Evolutionary conservation across 2,888 invertebrate species (phyloP).

Genomic region (Nymphalis c-album): DNA sequence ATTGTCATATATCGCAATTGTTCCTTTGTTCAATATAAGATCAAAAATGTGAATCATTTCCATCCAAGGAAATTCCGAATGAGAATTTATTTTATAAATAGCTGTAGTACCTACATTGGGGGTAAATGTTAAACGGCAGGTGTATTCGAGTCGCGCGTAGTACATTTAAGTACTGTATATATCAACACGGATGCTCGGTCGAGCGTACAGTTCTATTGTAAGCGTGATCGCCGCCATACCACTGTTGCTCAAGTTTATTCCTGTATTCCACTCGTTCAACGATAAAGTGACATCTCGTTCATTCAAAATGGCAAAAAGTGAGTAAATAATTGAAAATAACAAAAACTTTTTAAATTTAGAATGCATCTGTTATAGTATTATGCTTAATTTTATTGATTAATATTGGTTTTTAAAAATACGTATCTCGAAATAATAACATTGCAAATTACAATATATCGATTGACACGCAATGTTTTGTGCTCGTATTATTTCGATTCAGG

Average conservation of each 20-base stretch:
- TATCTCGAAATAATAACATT: background rate
- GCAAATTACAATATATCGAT: background rate
- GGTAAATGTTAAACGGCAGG: slow-evolving; percentile 17
- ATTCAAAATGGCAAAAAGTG: slow-evolving; percentile 35
- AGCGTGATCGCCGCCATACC: slow-evolving; percentile 24
- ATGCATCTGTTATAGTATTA: background rate
- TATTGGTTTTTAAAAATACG: background rate
- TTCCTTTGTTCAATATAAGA: too few species aligned
- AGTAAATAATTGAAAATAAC: slow-evolving; percentile 15
- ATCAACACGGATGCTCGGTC: slow-evolving; percentile 27
- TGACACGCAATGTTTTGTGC: background rate
- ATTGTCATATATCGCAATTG: too few species aligned
- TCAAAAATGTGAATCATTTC: too few species aligned
- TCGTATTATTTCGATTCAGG: background rate
- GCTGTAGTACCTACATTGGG: slow-evolving; percentile 11
- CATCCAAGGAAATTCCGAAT: too few species aligned
- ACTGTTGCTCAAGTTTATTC: slow-evolving; percentile 21
- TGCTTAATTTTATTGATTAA: background rate
- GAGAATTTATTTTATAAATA: background rate
- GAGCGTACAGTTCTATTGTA: slow-evolving; percentile 28
- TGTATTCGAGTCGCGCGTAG: slow-evolving; percentile 3
- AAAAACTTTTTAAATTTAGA: background rate
- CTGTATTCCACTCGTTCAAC: slow-evolving; percentile 1
- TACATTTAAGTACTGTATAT: slow-evolving; percentile 21
- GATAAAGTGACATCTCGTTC: slow-evolving; percentile 4